Percentiles rank a stretch among this genome's conserved stretches.
Conservation (phyloP, 2,888 invertebrate genomes). For the Anagyrus pseudococci region DNA sequence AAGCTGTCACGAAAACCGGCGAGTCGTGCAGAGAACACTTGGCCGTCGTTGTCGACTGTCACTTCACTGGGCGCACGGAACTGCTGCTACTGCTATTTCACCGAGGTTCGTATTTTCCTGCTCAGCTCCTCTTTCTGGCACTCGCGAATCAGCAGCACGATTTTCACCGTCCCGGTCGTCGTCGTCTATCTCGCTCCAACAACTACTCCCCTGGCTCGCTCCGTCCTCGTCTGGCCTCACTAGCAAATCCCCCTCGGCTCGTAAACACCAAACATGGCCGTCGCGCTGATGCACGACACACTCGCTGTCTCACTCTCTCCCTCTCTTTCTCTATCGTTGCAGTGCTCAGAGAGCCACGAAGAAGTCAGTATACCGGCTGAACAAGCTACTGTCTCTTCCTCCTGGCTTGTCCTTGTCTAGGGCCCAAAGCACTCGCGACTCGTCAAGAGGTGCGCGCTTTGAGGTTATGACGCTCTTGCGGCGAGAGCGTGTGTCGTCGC, state of each 20-base stretch:
- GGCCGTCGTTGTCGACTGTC: background rate
- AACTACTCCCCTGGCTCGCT: slow-evolving; percentile 4
- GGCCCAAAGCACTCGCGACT: slow-evolving; percentile 16
- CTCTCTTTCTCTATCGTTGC: background rate
- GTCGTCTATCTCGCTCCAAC: slow-evolving; percentile 10
- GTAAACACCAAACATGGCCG: slow-evolving; percentile 63
- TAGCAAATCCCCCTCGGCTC: slow-evolving; percentile 50
- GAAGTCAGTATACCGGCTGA: no score
- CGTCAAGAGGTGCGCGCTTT: slow-evolving; percentile 10
- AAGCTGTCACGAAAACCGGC: background rate
- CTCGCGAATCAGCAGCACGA: background rate
- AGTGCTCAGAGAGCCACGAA: no score
- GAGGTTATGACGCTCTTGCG: slow-evolving; percentile 30
- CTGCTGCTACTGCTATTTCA: slow-evolving; percentile 54
- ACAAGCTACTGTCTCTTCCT: no score
- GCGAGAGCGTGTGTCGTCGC: background rate
- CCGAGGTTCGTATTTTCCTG: slow-evolving; percentile 55
- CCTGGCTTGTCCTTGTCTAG: background rate
- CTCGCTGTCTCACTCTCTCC: background rate
- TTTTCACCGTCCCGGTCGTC: slow-evolving; percentile 1
- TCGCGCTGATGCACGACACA: slow-evolving; percentile 42
- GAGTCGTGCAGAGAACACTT: background rate
- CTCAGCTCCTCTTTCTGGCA: slow-evolving; percentile 1
- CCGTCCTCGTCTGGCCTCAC: slow-evolving; percentile 9
- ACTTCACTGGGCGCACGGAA: slow-evolving; percentile 22